These are phyloP conservation scores for human DNA, from an alignment of 2,113 vertebrate species.

Conservation along the genomic window DNA sequence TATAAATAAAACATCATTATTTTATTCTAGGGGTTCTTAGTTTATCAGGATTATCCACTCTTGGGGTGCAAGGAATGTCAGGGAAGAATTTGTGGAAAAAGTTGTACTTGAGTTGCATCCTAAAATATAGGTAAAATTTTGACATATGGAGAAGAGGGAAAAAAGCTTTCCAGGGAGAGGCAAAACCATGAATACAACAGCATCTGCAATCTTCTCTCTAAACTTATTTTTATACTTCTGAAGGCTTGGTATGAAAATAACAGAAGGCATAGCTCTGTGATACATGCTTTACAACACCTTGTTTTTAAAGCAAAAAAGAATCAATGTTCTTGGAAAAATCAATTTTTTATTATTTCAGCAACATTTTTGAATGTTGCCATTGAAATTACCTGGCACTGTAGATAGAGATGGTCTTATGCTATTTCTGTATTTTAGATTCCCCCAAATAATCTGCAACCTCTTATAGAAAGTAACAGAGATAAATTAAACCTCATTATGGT, in stretches of 20 bases:
- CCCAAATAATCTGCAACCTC: not conserved
- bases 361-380: not conserved
- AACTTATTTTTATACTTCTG: constrained; percentile 39
- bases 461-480: not conserved
- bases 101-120: not conserved
- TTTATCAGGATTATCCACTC: not conserved
- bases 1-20: not conserved
- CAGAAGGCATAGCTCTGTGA: not conserved
- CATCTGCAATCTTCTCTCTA: not conserved
- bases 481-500: not conserved
- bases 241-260: not conserved
- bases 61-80: not conserved
- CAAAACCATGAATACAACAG: not conserved
- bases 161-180: constrained; percentile 7
- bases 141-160: constrained; percentile 1
- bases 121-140: constrained; percentile 38
- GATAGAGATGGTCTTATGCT: not conserved
- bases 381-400: not conserved
- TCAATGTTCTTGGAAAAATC: not conserved
- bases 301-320: constrained; percentile 19
- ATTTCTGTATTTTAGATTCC: not conserved
- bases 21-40: not conserved
- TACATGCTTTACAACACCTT: not conserved
- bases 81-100: not conserved
- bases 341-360: not conserved